Evolutionary conservation across 2,888 invertebrate genomes (phyloP), one percentile per base, ranked within the genome.

Genomic region (Eristalis arbustorum): DNA sequence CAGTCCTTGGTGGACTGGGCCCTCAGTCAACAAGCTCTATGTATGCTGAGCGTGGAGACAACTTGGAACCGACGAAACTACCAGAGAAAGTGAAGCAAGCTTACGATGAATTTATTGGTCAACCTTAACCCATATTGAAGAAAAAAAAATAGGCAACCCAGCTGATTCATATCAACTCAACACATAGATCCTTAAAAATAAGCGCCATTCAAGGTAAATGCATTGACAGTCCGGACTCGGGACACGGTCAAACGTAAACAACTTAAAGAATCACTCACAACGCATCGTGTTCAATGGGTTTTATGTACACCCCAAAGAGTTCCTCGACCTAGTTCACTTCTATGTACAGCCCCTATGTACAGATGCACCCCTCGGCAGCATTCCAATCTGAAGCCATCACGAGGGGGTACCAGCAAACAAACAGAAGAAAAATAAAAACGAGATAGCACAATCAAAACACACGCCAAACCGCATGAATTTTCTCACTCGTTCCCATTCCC

Each of bases 311-410:
- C 40, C 57, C 31, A 69, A 67, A 67, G 61, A 79, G 42, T 73
- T 79, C 59, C 66, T 61, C 72, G 79, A 67, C 79, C 72, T 31
- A 73, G 49, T 73, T 73, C 67, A 66, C 62, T 49, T 8, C 49
- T 49, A 49, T 49, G 49, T 49, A 49, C 49, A 49, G 6, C 0
- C n/a, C 49, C 18, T n/a, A 42, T 49, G 18, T 49, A 8, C 8
- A 49, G 31, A 49, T 56, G 23, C 79, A 72, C 31, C 28, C 56
- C 42, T 13, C 57, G 10, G 34, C 34, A 61, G 62, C 61, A 37
- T 37, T 11, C 34, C 34, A 37, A 49, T 49, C 49, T 49, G n/a
- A 49, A n/a, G 18, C 34, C 11, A n/a, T 5, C 49, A 49, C 49
- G 18, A 49, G n/a, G 49, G 49, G 49, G 49, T 49, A 49, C 18